Base-by-base conservation (phyloP, 2,113 vertebrate species). In the Rhea americana region DNA sequence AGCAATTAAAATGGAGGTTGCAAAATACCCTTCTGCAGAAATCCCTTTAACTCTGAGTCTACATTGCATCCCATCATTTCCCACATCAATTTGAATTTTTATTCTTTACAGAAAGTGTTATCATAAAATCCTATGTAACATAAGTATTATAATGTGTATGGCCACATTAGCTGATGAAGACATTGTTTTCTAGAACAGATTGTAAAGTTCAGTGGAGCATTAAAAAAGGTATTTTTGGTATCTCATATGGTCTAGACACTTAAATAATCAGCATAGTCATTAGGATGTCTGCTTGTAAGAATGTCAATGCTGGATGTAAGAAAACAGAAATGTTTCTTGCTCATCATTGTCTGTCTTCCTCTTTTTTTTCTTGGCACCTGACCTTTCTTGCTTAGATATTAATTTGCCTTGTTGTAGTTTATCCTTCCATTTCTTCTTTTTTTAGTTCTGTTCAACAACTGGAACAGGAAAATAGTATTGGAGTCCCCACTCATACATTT, bases 391-490 rank as follows among this genome's bases (percentile, higher is more conserved):
- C 82, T 92, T 94, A 93, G 67, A 78, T 74, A 84, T 47, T 80
- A 63, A 77, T 92, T 88, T 81, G 28, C 75, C 58, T 1, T 37
- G 43, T 76, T 41, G 11, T 25, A 80, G 77, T 35, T 82, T 83
- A 78, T 73, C 55, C 83, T 87, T 85, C 62, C 28, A 30, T 87
- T 82, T 95, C 68, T 71, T 84, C 80, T 82, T 62, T 95, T 95
- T 94, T 89, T 95, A 30, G 90, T 95, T 93, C 12, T 9, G 39
- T 82, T 95, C 73, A 94, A 73, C 67, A 80, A 37, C 37, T 86
- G 78, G 80, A 94, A 78, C 1, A n/a, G 75, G 35, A 89, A 87
- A 91, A 83, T 45, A 70, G 28, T 84, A 61, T 79, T 92, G 26
- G 89, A 71, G 37, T 73, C 13, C 48, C 25, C 39, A 19, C 7